Conservation (phyloP, 64 coral and sea anemone genomes). For the Acropora tenuis region DNA sequence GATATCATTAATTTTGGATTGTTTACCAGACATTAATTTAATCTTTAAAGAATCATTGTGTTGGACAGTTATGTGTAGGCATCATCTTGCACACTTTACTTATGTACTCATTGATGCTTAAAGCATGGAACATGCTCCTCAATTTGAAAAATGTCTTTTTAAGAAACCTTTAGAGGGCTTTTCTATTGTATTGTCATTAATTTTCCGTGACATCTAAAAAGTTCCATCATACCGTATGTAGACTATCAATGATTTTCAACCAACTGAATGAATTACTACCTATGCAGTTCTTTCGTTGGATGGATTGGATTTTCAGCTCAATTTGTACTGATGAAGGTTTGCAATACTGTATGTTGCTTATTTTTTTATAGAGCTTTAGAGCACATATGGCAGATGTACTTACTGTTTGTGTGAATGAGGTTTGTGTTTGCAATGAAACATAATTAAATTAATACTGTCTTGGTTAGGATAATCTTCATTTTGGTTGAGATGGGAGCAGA, state of each 20-base stretch:
- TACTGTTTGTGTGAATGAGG: conserved; percentile 87
- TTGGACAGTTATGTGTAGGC: too few relatives aligned
- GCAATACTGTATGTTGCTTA: neutral
- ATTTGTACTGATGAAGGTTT: neutral
- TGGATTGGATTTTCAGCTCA: neutral
- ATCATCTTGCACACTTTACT: neutral
- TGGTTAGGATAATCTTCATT: neutral
- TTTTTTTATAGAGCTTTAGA: conserved; percentile 79
- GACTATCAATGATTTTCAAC: too few relatives aligned
- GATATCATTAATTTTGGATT: too few relatives aligned
- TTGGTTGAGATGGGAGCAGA: neutral
- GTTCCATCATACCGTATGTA: too few relatives aligned
- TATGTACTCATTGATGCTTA: too few relatives aligned
- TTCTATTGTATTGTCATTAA: neutral
- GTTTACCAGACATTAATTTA: too few relatives aligned
- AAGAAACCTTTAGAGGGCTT: too few relatives aligned
- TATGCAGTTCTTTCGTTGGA: neutral
- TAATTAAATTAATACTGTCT: neutral
- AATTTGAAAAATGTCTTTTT: too few relatives aligned
- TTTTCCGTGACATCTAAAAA: too few relatives aligned
- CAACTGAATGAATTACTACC: too few relatives aligned
- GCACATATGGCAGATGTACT: conserved; percentile 93
- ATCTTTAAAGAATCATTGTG: too few relatives aligned
- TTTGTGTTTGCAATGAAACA: neutral
- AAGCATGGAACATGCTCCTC: too few relatives aligned